A percentile compares a stretch with the other conserved stretches of the same genome.
These are phyloP conservation scores for Opisthocomus hoazin DNA, from an alignment of 2,113 vertebrate genomes.

Conservation along the genomic window DNA sequence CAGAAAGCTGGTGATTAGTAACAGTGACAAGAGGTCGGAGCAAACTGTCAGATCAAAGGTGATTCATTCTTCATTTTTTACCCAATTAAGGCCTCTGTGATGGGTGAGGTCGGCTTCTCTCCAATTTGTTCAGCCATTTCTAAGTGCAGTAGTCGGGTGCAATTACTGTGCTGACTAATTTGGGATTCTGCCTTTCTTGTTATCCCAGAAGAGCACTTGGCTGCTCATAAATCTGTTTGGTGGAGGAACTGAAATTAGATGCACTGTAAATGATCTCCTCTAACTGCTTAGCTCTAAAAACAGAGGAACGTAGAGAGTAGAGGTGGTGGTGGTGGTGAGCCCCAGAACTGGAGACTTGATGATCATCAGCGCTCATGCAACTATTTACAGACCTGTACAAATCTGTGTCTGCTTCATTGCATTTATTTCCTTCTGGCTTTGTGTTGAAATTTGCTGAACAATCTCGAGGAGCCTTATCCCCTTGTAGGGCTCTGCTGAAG, in stretches of 20 bases:
- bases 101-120: not conserved
- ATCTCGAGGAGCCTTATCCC: not conserved
- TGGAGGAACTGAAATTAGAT: not conserved
- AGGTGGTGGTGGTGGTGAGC: not conserved
- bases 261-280: not conserved
- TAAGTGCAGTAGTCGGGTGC: not conserved
- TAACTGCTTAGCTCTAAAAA: not conserved
- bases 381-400: not conserved
- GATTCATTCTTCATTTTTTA: not conserved
- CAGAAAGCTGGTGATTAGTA: not conserved
- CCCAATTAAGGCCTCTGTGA: not conserved
- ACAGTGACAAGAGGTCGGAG: not conserved
- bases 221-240: not conserved
- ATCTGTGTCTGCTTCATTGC: not conserved
- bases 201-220: not conserved
- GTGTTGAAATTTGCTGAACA: not conserved
- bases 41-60: not conserved
- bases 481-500: not conserved
- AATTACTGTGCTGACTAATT: not conserved
- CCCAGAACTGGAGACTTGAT: not conserved
- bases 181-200: not conserved
- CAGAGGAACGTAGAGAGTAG: not conserved
- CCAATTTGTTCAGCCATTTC: not conserved
- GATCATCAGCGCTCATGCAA: not conserved
- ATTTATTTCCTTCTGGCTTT: not conserved